Evolutionary conservation across 2,113 vertebrate species (phyloP).

Genomic region (Oenanthe melanoleuca): DNA sequence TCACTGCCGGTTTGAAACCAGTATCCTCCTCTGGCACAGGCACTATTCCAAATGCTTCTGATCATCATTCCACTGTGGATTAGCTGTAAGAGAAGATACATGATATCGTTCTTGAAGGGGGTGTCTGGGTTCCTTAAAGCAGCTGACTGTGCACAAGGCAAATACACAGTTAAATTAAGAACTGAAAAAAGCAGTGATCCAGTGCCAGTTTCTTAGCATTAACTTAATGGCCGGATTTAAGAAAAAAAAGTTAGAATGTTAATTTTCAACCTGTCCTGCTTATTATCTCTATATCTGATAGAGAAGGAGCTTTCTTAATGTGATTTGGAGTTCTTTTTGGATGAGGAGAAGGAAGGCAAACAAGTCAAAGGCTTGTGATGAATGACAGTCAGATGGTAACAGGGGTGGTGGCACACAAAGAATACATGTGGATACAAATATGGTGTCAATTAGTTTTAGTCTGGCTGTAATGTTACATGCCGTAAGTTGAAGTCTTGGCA

Average conservation of each 20-base stretch:
- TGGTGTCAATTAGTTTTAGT: background rate
- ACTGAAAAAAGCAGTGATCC: background rate
- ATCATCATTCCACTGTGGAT: conserved; percentile 20
- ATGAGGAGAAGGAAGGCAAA: background rate
- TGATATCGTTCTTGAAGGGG: background rate
- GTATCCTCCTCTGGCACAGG: conserved; percentile 1
- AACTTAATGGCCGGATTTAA: background rate
- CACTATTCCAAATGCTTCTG: conserved; percentile 10
- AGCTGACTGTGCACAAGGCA: background rate
- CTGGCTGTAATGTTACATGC: background rate
- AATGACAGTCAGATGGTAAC: background rate
- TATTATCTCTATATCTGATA: background rate
- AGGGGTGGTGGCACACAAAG: background rate
- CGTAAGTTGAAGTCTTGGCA: background rate
- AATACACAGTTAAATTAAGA: background rate
- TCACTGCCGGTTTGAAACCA: background rate
- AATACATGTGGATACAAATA: background rate
- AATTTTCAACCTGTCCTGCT: background rate
- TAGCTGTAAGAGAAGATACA: conserved; percentile 2
- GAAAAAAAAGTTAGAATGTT: background rate
- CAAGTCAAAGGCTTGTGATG: background rate
- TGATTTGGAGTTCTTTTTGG: background rate
- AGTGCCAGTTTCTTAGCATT: background rate
- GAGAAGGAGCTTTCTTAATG: background rate
- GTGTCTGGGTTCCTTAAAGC: background rate